Conservation (phyloP, 2,113 vertebrate species). For the Nesoenas mayeri region DNA sequence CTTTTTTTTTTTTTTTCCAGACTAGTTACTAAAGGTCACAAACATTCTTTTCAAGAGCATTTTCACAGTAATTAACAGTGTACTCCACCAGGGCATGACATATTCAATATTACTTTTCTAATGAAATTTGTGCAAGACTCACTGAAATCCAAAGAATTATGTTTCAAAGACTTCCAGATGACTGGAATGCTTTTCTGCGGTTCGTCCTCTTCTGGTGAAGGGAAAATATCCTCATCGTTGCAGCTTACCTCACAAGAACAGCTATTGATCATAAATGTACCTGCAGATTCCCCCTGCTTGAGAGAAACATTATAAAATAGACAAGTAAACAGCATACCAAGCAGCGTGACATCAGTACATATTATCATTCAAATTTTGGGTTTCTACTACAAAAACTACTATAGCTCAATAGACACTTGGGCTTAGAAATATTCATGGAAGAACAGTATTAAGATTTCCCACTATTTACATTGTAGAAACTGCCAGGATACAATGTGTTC, state of each 20-base stretch:
- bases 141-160: conserved; percentile 22
- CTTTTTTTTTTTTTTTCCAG: background rate
- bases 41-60: background rate
- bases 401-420: background rate
- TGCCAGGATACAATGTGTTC: background rate
- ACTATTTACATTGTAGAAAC: background rate
- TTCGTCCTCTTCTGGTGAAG: conserved; percentile 6
- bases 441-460: background rate
- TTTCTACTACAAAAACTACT: background rate
- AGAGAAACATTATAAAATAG: conserved; percentile 37
- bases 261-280: background rate
- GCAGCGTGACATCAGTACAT: background rate
- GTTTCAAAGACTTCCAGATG: conserved; percentile 43
- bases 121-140: background rate
- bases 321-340: background rate
- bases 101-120: background rate
- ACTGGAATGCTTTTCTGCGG: background rate
- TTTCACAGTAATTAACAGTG: background rate
- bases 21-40: background rate
- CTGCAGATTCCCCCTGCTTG: background rate
- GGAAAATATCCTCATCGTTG: background rate
- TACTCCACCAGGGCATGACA: background rate
- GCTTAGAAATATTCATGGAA: background rate
- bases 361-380: background rate
- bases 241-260: conserved; percentile 48